These are phyloP conservation scores for Perca fluviatilis DNA, from an alignment of 2,113 vertebrate species.

Conservation along the genomic window DNA sequence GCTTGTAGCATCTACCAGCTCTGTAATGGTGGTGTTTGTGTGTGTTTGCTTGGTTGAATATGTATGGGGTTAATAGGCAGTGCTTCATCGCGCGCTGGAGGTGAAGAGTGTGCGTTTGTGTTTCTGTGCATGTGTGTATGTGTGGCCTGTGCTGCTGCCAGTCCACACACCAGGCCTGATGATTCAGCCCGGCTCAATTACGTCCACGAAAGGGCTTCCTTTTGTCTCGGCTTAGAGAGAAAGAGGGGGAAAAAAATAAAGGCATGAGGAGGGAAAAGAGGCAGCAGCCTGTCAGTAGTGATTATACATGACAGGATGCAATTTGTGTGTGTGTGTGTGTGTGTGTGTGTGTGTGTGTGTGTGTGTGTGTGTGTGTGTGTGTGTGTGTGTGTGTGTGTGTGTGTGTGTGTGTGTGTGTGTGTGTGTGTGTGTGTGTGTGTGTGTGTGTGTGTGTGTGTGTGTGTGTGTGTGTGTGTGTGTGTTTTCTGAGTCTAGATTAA, in stretches of 20 bases:
- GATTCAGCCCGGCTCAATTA: slow-evolving; percentile 82
- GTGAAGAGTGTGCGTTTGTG: slow-evolving; percentile 25
- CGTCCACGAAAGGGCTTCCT: slow-evolving; percentile 60
- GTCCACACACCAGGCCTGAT: slow-evolving; percentile 61
- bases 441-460: slow-evolving; percentile 25
- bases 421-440: slow-evolving; percentile 29
- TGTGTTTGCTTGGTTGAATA: slow-evolving; percentile 2
- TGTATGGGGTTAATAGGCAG: slow-evolving; percentile 25
- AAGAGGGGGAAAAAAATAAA: slow-evolving; percentile 27
- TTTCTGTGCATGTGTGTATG: not conserved
- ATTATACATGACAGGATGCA: slow-evolving; percentile 79
- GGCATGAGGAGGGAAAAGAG: slow-evolving; percentile 56
- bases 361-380: slow-evolving; percentile 44
- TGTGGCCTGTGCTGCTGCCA: slow-evolving; percentile 9
- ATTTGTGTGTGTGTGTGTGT: slow-evolving; percentile 63
- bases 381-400: slow-evolving; percentile 18
- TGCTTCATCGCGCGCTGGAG: slow-evolving; percentile 13
- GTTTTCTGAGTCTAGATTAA: slow-evolving; percentile 1
- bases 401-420: slow-evolving; percentile 28
- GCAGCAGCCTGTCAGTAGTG: slow-evolving; percentile 75
- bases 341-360: not conserved
- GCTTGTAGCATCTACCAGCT: slow-evolving; percentile 9
- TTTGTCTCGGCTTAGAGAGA: slow-evolving; percentile 62
- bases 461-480: slow-evolving; percentile 11
- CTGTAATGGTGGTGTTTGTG: not conserved